Evolutionary conservation across 2,113 vertebrate genomes (phyloP), one percentile per base, ranked within the genome.

Genomic region (Gracilinanus agilis): DNA sequence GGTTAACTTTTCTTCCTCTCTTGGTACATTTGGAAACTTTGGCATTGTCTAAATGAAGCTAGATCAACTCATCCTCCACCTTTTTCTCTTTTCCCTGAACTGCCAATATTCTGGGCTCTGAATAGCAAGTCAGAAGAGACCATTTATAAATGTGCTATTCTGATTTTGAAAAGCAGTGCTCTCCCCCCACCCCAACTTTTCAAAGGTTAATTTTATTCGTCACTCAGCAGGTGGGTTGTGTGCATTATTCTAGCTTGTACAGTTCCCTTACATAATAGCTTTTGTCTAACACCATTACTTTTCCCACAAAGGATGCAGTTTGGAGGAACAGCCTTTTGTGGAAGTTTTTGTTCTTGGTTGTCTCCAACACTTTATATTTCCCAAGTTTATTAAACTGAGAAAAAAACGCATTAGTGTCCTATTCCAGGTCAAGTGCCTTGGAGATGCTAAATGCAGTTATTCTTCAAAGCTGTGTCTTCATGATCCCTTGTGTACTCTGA

Each of bases 231-330:
- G 24, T 6, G 44, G 67, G 21, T 11, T 55, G 3, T 40, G 29
- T 55, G 12, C 7, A 89, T 13, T 58, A 0, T 16, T 0, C 24
- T 90, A 27, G 25, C 23, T 91, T 56, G 90, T 75, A 53, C 19
- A 88, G 24, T 44, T 92, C 16, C 5, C 27, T 90, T 49, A 53
- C 7, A 54, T 88, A 83, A 58, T 61, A 90, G 44, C 3, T 44
- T 94, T 95, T 94, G 40, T 92, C 55, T 89, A 75, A 55, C 61
- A 53, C 89, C 44, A 24, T 92, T 89, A 54, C 49, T 75, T 1
- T 83, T 24, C n/a, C 11, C 53, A 40, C 16, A 91, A 92, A 54
- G 34, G 44, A 40, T 53, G n/a, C 61, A 61, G 44, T 54, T 54
- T 56, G 89, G 49, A 75, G 9, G 0, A 89, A 40, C 40, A 21